Base-by-base conservation (phyloP, 2,888 invertebrate species). In the Caenorhabditis imperialis region DNA sequence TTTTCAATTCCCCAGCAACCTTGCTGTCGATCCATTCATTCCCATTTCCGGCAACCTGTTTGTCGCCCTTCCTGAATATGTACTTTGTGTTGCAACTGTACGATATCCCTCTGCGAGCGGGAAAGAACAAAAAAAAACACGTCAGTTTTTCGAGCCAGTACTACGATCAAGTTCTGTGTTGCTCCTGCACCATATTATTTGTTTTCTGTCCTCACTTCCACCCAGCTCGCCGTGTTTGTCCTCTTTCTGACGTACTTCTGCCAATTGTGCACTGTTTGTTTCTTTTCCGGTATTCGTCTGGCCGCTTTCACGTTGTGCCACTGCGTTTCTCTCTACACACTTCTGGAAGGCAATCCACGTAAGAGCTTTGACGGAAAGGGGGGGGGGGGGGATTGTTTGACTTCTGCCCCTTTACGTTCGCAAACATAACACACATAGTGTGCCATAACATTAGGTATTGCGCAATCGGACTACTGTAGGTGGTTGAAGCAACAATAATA, bases 231-330 rank as follows among this genome's bases (percentile, higher is more conserved):
- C 45, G 50, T 71, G 62, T 71, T 71, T 71, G 71, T 71, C 54
- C 55, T 61, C 48, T 48, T 61, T 63, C 63, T 72, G 72, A 72
- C 72, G 72, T 60, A 63, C 65, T 62, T 62, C 61, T 42, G 70
- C 48, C 61, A 61, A 57, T 62, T 57, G 67, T 57, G 57, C 67
- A 48, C 48, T 71, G 55, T 71, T 71, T 71, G 70, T 71, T 71
- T 62, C 70, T 71, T 55, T 69, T 69, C 69, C 69, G 69, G 69
- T 60, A 69, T 60, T 60, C 58, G 60, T 60, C 53, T 58, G 57
- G 44, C 48, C 45, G 27, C 33, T 55, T 42, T 55, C 51, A 20
- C 14, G 22, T n/a, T 35, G 12, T 37, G 14, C 23, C n/a, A n/a
- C n/a, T n/a, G n/a, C n/a, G 16, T 2, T 23, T 33, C 54, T 67